Base-by-base conservation (phyloP, 2,888 invertebrate species). In the Tricholauxania praeusta region DNA sequence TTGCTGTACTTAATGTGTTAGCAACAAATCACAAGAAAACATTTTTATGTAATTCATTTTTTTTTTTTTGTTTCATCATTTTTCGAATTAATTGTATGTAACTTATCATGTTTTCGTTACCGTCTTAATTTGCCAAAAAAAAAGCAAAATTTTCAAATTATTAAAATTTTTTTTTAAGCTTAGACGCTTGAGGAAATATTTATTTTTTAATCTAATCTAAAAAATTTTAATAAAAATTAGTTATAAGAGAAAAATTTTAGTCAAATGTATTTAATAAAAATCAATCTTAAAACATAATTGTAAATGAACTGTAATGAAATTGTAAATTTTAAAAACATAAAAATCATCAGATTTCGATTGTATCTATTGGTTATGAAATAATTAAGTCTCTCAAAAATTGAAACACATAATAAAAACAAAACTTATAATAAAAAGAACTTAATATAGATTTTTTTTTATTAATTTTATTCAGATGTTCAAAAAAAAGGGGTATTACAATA, bases 241-340 rank as follows among this genome's bases (percentile, higher is more conserved):
- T 32, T 67, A 22, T 57, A 67, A 67, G 57, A 57, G 19, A 57
- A 55, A 17, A 69, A 53, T 63, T 62, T 62, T 70, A 70, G 70
- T 70, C 70, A 70, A 70, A 70, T 70, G 47, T 70, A 70, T 70
- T 70, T 70, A 70, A 62, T 70, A 52, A 28, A 39, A 63, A 63
- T 12, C 15, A 64, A 17, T 28, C 49, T 28, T 57, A 28, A 57
- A 22, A 28, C 15, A 57, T 14, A 57, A 57, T 22, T 57, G 57
- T 57, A 57, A 57, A 57, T 55, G 12, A 55, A 55, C 17, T 55
- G 28, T 28, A 19, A 22, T 57, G 22, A 28, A 57, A 57, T 28
- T 15, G 5, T 12, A 57, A 19, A 57, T 57, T 57, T 12, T 57
- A 57, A 57, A 57, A 57, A 57, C 57, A 8, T 39, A 39, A 57